Evolutionary conservation across 2,888 invertebrate genomes (phyloP).

Genomic region (Pristionchus maxplancki): DNA sequence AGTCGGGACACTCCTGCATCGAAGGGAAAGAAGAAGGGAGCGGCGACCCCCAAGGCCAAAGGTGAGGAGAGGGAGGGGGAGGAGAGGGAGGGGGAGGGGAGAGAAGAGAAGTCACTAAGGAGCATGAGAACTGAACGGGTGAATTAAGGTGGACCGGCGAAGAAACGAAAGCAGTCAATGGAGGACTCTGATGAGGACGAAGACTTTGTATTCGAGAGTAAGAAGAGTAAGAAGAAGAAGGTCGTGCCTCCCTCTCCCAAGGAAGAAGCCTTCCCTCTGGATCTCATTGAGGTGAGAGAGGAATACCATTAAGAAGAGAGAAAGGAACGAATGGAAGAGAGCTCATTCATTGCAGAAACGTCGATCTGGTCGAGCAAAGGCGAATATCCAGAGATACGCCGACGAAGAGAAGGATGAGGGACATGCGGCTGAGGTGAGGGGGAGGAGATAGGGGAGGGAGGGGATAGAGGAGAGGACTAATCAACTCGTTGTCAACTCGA

Average conservation of each 20-base stretch:
- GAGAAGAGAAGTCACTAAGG: too few species aligned
- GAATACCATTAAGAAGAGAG: not conserved
- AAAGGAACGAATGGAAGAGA: not conserved
- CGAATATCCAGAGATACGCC: conserved; percentile 30
- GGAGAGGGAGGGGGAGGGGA: not conserved
- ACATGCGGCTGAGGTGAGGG: conserved; percentile 30
- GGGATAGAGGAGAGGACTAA: not conserved
- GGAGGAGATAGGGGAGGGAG: not conserved
- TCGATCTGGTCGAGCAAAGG: conserved; percentile 76
- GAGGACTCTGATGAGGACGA: conserved; percentile 49
- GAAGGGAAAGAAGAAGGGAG: conserved; percentile 33
- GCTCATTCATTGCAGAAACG: conserved; percentile 76
- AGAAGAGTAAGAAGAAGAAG: conserved; percentile 52
- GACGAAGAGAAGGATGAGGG: conserved; percentile 28
- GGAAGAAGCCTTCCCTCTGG: conserved; percentile 27
- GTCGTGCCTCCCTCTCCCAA: not conserved
- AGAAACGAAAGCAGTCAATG: conserved; percentile 49
- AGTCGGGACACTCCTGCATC: conserved; percentile 23
- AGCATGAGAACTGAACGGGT: too few species aligned
- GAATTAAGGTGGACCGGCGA: not conserved
- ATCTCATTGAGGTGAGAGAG: conserved; percentile 22
- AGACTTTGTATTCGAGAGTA: conserved; percentile 44
- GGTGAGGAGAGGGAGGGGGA: not conserved
- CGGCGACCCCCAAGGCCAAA: not conserved
- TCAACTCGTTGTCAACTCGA: not conserved